phyloP scores from a whole-genome alignment of 2,113 vertebrate species.

The Meles meles region DNA sequence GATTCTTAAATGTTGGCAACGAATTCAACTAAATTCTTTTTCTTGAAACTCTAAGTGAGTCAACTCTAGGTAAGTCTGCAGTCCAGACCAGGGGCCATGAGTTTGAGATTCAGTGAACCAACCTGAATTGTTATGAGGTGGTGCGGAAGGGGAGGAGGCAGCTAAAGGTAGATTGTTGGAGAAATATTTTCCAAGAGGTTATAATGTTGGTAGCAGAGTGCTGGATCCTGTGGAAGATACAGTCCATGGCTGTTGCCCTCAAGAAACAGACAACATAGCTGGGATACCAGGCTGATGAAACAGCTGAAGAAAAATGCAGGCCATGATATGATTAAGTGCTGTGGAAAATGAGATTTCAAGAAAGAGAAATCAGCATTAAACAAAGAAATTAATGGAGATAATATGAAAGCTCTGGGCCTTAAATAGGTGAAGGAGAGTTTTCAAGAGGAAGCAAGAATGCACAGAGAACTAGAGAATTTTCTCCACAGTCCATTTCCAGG shows the following conservation, averaged over 20 bases:
- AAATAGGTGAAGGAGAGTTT: not conserved
- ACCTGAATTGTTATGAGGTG: not conserved
- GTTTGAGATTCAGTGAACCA: not conserved
- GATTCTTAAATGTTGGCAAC: not conserved
- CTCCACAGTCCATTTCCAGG: not conserved
- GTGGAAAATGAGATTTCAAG: not conserved
- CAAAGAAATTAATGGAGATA: not conserved
- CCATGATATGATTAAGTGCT: not conserved
- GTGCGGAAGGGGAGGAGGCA: not conserved
- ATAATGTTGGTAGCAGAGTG: not conserved
- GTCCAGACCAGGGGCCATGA: not conserved
- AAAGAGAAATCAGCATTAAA: not conserved
- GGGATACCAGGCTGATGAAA: not conserved
- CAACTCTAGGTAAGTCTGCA: not conserved
- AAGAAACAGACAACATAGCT: not conserved
- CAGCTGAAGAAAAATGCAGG: not conserved
- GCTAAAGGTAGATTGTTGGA: rapidly evolving
- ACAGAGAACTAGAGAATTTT: not conserved
- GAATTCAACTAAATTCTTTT: not conserved
- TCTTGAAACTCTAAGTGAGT: not conserved
- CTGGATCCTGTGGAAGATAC: not conserved
- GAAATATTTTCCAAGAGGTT: not conserved
- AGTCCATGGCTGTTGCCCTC: not conserved
- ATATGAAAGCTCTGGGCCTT: not conserved
- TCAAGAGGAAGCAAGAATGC: not conserved